Evolutionary conservation across 2,888 invertebrate genomes (phyloP).

Genomic region (Drosophila peninsularis): DNA sequence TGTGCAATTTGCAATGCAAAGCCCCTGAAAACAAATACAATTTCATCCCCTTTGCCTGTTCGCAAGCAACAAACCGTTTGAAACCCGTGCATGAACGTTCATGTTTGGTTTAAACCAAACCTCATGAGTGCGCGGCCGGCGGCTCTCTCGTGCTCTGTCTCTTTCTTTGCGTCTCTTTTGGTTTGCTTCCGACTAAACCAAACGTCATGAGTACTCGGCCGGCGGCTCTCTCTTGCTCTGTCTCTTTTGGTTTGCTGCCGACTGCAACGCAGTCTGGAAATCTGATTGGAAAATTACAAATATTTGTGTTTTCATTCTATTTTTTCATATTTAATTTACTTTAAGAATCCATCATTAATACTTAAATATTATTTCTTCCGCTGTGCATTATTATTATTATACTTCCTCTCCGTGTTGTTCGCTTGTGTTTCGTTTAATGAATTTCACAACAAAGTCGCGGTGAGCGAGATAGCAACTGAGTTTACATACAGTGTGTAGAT

Average conservation of each 20-base stretch:
- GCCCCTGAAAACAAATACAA: background rate
- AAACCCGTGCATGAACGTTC: slow-evolving; percentile 46
- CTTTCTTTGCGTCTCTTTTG: too few species aligned
- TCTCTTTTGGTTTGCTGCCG: slow-evolving; percentile 2
- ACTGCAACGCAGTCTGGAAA: slow-evolving; percentile 2
- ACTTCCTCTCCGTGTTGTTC: background rate
- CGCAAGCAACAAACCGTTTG: background rate
- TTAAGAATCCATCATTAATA: background rate
- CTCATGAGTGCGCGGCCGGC: slow-evolving; percentile 5
- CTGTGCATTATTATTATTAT: background rate
- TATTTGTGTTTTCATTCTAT: too few species aligned
- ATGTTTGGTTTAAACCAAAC: slow-evolving; percentile 36
- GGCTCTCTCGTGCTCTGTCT: background rate
- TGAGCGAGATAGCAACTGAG: slow-evolving; percentile 31
- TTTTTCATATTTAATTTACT: background rate
- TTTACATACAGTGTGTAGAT: background rate
- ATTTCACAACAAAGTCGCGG: slow-evolving; percentile 63
- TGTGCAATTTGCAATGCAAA: background rate
- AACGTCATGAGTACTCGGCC: slow-evolving; percentile 11
- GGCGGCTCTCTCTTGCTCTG: background rate
- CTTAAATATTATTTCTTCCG: background rate
- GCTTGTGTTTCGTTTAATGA: slow-evolving; percentile 30
- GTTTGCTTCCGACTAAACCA: slow-evolving; percentile 16
- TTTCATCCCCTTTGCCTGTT: slow-evolving; percentile 7
- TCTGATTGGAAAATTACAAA: background rate